Evolutionary conservation across 92 coral and sea anemone genomes (phyloP), one percentile per base, ranked within the genome.

Genomic region (Porites cylindrica): DNA sequence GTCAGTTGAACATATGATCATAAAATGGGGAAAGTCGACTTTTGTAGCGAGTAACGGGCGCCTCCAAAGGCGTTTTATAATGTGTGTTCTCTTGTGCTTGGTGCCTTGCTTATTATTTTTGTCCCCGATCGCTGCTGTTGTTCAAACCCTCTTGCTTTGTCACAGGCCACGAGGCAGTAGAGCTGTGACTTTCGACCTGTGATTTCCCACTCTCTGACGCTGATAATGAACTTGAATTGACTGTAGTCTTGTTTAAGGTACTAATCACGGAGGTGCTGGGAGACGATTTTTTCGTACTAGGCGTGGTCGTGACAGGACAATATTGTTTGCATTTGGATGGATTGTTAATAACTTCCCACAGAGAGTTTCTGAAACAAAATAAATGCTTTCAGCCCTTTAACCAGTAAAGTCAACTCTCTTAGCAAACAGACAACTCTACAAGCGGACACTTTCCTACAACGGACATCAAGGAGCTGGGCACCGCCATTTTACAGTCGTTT

Each of bases 321-420:
- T 79, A 61, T 50, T 24, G 53, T 6, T 60, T 56, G 60, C 83
- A 79, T 43, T 79, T 65, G 2, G 83, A 65, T 38, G 19, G 20
- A 58, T 79, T 79, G 72, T 78, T 78, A 29, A 47, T 64, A 50
- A 63, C 83, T 13, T 50, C 21, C 59, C 2, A n/a, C 21, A 79
- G 21, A 26, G 83, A 50, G 50, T 79, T 20, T 52, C 83, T 79
- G 83, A 50, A 38, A 38, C 18, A 52, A 65, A 17, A 65, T 1
- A 8, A 21, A n/a, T 10, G 4, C 1, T 29, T 13, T 5, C 18
- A 8, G 4, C 0, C 10, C 16, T 69, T 3, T 1, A 10, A 18
- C 1, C 8, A 67, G 38, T 18, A 20, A 7, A 26, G 23, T 21
- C n/a, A n/a, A 21, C 23, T 19, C 24, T 19, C 11, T 18, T 0